phyloP scores from a whole-genome alignment of 2,113 vertebrate species.

The Canis aureus region DNA sequence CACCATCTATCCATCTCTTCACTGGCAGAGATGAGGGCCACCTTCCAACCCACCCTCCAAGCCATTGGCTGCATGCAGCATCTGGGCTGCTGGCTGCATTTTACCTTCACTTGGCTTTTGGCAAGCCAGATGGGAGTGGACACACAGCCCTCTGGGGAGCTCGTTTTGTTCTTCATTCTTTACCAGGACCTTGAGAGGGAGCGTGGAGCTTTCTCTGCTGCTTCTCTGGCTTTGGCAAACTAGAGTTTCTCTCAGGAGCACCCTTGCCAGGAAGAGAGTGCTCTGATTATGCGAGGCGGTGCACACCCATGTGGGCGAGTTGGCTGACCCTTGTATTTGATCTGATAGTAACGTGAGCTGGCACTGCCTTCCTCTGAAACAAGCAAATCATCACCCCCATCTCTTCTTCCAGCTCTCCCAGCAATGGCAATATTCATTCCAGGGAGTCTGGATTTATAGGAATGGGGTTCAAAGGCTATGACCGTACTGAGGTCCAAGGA shows the following conservation, averaged over 20 bases:
- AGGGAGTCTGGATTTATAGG: slow-evolving; percentile 61
- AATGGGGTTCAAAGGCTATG: slow-evolving; percentile 41
- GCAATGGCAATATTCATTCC: background rate
- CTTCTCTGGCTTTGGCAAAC: background rate
- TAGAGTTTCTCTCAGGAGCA: background rate
- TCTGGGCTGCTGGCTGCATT: background rate
- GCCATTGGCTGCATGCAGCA: rapidly evolving
- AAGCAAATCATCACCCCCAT: background rate
- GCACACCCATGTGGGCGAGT: background rate
- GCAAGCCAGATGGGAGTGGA: background rate
- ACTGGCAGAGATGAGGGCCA: background rate
- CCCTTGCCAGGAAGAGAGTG: background rate
- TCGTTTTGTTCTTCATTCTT: background rate
- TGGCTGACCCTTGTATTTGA: background rate
- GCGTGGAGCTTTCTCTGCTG: background rate
- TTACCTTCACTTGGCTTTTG: background rate
- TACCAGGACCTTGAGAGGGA: background rate
- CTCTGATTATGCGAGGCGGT: background rate
- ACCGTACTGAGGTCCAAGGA: slow-evolving; percentile 58
- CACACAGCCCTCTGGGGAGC: background rate
- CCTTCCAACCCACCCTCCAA: background rate
- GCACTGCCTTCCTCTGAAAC: background rate
- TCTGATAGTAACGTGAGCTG: background rate
- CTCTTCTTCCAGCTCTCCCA: background rate
- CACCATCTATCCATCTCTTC: background rate